Evolutionary conservation across 2,888 invertebrate genomes (phyloP), one percentile per base, ranked within the genome.

Genomic region (Anthophora plumipes): DNA sequence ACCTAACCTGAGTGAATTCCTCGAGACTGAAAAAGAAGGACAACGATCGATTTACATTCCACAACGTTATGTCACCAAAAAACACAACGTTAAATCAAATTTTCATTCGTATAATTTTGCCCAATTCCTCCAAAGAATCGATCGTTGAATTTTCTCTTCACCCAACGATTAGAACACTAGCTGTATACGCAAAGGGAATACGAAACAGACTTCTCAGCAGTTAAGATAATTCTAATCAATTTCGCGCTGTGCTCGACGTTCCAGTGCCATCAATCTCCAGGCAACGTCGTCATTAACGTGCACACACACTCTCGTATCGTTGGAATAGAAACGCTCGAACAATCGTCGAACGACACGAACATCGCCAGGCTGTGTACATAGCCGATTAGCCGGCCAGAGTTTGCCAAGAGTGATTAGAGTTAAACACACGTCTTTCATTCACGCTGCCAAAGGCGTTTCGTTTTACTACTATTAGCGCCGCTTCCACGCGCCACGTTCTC

Each of bases 391-490:
- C 52, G 64, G 54, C 31, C 60, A 48, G 63, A 75, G 85, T 84
- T 82, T 76, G 83, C 80, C 68, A 80, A 77, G 69, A 70, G 80
- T 64, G 85, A 85, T 85, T 83, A 85, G 77, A 80, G 84, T 77
- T 54, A 70, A 85, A 85, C 80, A 73, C 79, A 48, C 74, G 77
- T 86, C 87, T 87, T 87, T 85, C 85, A 87, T 87, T 82, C 82
- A 86, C 60, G 77, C 64, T 57, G 82, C 73, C 59, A 68, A 77
- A 82, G 77, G 74, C 75, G 79, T 86, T 81, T 73, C 85, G 72
- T 82, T 76, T 71, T 57, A 61, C 57, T 70, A 70, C 71, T 60
- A 61, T 72, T 57, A 37, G 57, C 75, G 59, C 72, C 64, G 54
- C 41, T 54, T 37, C 31, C 57, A n/a, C 59, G 43, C 25, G 59